Evolutionary conservation across 2,888 invertebrate genomes (phyloP).

Genomic region (Drosophila paucipuncta): DNA sequence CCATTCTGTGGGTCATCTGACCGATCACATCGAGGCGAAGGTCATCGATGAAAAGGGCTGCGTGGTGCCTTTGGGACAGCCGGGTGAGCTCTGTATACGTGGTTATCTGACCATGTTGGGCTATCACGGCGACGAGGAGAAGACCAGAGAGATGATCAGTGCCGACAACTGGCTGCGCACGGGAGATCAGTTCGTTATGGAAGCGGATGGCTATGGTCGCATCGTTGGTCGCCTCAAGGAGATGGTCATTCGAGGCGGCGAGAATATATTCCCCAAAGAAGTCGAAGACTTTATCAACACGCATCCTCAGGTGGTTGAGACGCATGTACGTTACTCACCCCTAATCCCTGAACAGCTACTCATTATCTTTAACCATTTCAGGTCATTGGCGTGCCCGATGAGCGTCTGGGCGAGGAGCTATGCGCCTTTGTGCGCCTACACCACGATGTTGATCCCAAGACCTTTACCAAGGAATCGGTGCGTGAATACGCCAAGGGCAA

Average conservation of each 20-base stretch:
- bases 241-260: conserved; percentile 92
- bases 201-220: conserved; percentile 88
- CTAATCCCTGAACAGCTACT: background rate
- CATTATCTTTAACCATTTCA: conserved; percentile 55
- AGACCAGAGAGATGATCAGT: conserved; percentile 89
- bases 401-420: conserved; percentile 90
- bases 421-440: conserved; percentile 88
- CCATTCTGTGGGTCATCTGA: conserved; percentile 87
- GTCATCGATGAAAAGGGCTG: conserved; percentile 88
- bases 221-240: conserved; percentile 91
- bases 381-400: conserved; percentile 90
- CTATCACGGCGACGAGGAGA: conserved; percentile 91
- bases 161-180: conserved; percentile 91
- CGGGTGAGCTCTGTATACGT: conserved; percentile 91
- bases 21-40: conserved; percentile 87
- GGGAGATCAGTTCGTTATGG: conserved; percentile 88
- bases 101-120: conserved; percentile 90
- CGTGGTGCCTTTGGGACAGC: conserved; percentile 88
- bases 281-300: conserved; percentile 90
- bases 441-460: conserved; percentile 80
- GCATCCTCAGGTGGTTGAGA: conserved; percentile 89
- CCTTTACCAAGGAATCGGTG: conserved; percentile 87
- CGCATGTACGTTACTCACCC: conserved; percentile 86
- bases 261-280: conserved; percentile 93
- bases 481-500: conserved; percentile 88